A percentile compares a stretch with the other conserved stretches of the same genome.
These are phyloP conservation scores for Atrina japonica DNA, from an alignment of 2,888 invertebrate genomes.

Conservation along the genomic window DNA sequence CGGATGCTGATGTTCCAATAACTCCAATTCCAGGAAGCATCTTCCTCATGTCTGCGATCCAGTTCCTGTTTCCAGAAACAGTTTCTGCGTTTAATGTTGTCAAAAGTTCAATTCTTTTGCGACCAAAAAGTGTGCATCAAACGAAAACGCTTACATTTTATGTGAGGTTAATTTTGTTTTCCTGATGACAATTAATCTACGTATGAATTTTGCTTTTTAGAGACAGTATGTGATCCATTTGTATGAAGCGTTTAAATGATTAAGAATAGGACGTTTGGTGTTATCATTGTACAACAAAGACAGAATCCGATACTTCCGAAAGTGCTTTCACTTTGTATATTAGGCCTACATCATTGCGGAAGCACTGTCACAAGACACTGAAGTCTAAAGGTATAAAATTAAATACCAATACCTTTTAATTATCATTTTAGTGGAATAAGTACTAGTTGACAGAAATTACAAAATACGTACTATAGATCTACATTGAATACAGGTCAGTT, in stretches of 20 bases:
- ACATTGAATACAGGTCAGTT: too few species aligned
- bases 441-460: too few species aligned
- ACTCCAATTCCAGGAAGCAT: conserved; percentile 97
- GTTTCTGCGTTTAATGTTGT: too few species aligned
- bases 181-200: neutral
- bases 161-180: neutral
- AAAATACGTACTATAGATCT: too few species aligned
- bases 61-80: too few species aligned
- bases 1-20: conserved; percentile 94
- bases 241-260: conserved; percentile 2
- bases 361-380: conserved; percentile 2
- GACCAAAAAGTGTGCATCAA: neutral
- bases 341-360: too few species aligned
- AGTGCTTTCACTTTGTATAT: conserved; percentile 13
- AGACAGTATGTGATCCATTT: neutral
- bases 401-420: neutral
- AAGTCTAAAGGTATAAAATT: neutral
- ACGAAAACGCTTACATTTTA: neutral
- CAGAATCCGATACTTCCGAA: neutral
- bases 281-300: neutral
- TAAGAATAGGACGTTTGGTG: neutral
- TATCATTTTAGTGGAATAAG: too few species aligned
- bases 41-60: conserved; percentile 61
- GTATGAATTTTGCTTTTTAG: too few species aligned
- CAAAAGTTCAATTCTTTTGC: neutral